A percentile compares a stretch with the other conserved stretches of the same genome.
Conservation (phyloP, 2,797 vertebrate species). For the Micromesistius poutassou region DNA sequence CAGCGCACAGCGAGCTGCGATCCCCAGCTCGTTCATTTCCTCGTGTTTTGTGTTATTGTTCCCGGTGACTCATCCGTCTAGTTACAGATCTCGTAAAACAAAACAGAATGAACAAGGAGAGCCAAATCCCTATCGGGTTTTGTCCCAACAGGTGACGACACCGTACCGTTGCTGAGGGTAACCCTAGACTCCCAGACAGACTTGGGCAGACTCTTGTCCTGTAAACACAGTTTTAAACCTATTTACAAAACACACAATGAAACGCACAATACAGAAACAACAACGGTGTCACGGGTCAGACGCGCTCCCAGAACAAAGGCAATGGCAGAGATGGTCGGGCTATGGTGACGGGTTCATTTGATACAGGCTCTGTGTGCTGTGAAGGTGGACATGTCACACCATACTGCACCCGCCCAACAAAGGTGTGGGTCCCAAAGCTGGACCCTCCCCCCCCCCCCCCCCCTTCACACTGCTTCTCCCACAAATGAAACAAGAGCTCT, state of each 20-base stretch:
- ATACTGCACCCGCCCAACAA: slow-evolving; percentile 6
- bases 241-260: slow-evolving; percentile 16
- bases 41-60: background rate
- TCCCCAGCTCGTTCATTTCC: background rate
- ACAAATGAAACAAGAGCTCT: slow-evolving; percentile 24
- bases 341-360: slow-evolving; percentile 26
- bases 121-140: slow-evolving; percentile 26
- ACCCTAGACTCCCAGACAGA: background rate
- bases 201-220: too few species aligned
- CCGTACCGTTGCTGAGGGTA: background rate
- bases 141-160: background rate
- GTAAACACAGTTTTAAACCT: slow-evolving; percentile 38
- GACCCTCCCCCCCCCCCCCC: background rate
- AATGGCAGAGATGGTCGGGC: slow-evolving; percentile 17
- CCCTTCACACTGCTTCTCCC: slow-evolving; percentile 22
- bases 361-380: slow-evolving; percentile 20
- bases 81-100: slow-evolving; percentile 1
- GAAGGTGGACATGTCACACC: slow-evolving; percentile 20
- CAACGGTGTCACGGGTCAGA: slow-evolving; percentile 4
- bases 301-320: slow-evolving; percentile 22
- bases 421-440: background rate
- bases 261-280: background rate
- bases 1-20: background rate
- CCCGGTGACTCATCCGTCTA: background rate
- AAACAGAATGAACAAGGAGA: background rate